Base-by-base conservation (phyloP, 2,888 invertebrate species). In the Hypomecis punctinalis region DNA sequence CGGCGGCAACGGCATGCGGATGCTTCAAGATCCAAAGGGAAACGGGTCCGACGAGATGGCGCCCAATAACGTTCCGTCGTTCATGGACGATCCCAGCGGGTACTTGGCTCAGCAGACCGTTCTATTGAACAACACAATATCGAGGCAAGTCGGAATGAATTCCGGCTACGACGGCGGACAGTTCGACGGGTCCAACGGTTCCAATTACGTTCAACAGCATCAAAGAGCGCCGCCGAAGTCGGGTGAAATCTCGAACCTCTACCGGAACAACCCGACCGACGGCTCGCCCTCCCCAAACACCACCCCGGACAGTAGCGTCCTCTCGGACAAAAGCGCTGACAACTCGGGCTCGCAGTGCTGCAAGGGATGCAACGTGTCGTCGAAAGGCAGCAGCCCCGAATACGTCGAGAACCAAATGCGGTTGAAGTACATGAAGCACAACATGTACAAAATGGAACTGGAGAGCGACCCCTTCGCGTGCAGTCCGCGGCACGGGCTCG, bases 21-120 rank as follows among this genome's bases (percentile, higher is more conserved):
- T 85, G 51, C 64, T 86, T 9, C 86, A 88, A 63, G 91, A 92
- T 53, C 55, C 78, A 8, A 93, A 94, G 84, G 82, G 78, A 57
- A 91, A 92, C 75, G 84, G 88, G 6, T 89, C 90, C 68, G 93
- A 93, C 67, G 87, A 93, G 66, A 80, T 86, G 63, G 85, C 93
- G 37, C 86, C 84, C 73, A 94, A 94, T 69, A 94, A 94, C 68
- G 89, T 95, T 70, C 97, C 97, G 0, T 97, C 97, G 40, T 98
- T 98, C 82, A 95, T 98, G 94, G 98, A 98, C 73, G 98, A 98
- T 86, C 98, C 98, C 0, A 97, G 96, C 78, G 98, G 97, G 3
- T 98, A 97, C 88, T 91, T 98, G 73, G 97, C 97, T 5, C 98
- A 98, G 77, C 98, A 98, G 85, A 98, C 98, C 0, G 97, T 97